A percentile compares a stretch with the other conserved stretches of the same genome.
Conservation (phyloP, 2,888 invertebrate genomes). For the Drosophila cognata region DNA sequence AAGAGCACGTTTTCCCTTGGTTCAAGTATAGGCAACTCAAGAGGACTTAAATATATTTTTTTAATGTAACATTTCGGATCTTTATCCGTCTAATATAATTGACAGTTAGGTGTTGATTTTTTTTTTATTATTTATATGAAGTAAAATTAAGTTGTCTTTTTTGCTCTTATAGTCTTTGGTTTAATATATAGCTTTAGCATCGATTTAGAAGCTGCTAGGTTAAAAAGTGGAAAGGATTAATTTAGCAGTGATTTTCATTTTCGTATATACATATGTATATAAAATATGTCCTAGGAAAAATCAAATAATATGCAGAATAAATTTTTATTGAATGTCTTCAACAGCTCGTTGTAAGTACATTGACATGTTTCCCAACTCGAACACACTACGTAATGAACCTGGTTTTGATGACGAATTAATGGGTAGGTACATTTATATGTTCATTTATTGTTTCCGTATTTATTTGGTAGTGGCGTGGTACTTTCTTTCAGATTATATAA, state of each 20-base stretch:
- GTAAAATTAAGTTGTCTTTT: background rate
- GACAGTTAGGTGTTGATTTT: background rate
- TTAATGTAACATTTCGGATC: background rate
- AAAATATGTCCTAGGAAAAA: background rate
- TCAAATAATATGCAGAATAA: background rate
- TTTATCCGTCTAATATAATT: background rate
- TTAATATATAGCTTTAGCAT: background rate
- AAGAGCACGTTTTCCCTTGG: background rate
- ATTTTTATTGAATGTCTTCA: background rate
- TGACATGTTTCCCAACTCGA: slow-evolving; percentile 87
- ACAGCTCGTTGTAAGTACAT: slow-evolving; percentile 87
- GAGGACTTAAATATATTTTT: background rate
- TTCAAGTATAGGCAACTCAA: background rate
- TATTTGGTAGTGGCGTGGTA: slow-evolving; percentile 63
- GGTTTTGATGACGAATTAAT: slow-evolving; percentile 86
- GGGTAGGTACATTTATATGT: slow-evolving; percentile 84
- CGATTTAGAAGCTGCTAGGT: background rate
- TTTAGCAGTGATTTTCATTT: background rate
- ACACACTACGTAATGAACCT: slow-evolving; percentile 86
- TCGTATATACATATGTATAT: background rate
- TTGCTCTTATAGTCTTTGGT: background rate
- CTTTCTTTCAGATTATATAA: slow-evolving; percentile 89
- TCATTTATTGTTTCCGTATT: slow-evolving; percentile 5
- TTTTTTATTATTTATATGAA: background rate
- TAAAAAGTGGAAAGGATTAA: background rate